These are phyloP conservation scores for Percina caprodes DNA, from an alignment of 2,113 vertebrate genomes.

Conservation along the genomic window DNA sequence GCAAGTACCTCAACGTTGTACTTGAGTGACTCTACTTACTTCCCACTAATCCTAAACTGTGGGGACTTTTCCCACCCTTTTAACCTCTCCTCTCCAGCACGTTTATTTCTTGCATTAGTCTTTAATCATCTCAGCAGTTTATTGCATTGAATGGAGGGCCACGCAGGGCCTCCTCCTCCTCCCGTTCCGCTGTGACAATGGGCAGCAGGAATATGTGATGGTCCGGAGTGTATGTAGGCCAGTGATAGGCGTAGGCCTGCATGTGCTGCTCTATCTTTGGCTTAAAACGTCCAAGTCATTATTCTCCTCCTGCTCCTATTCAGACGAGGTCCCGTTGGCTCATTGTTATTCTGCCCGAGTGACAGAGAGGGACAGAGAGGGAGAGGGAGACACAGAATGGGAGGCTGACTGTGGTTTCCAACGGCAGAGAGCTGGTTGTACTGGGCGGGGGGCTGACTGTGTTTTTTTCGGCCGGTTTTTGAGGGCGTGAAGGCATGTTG, in stretches of 20 bases:
- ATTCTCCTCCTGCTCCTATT: slow-evolving; percentile 81
- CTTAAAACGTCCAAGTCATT: slow-evolving; percentile 82
- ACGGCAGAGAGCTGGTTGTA: slow-evolving; percentile 47
- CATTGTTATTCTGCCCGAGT: slow-evolving; percentile 87
- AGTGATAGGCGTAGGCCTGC: slow-evolving; percentile 66
- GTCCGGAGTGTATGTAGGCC: slow-evolving; percentile 67
- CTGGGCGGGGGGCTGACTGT: slow-evolving; percentile 31
- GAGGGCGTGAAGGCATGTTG: slow-evolving; percentile 66
- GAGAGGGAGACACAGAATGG: slow-evolving; percentile 61
- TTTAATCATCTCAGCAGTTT: slow-evolving; percentile 40
- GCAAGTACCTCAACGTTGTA: neutral
- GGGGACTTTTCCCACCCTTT: neutral
- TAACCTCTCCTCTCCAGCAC: slow-evolving; percentile 12
- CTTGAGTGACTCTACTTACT: neutral
- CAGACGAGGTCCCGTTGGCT: slow-evolving; percentile 79
- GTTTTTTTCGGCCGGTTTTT: slow-evolving; percentile 31
- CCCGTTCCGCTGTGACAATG: slow-evolving; percentile 47
- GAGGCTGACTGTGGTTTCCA: slow-evolving; percentile 50
- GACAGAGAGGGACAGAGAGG: slow-evolving; percentile 76
- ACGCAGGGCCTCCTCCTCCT: slow-evolving; percentile 55
- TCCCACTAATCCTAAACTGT: slow-evolving; percentile 2
- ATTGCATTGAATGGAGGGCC: slow-evolving; percentile 54
- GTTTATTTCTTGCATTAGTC: slow-evolving; percentile 15
- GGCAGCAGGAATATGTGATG: slow-evolving; percentile 68
- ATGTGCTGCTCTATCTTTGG: slow-evolving; percentile 62